These are phyloP conservation scores for Heliangelus exortis DNA, from an alignment of 2,797 vertebrate species.

Conservation along the genomic window DNA sequence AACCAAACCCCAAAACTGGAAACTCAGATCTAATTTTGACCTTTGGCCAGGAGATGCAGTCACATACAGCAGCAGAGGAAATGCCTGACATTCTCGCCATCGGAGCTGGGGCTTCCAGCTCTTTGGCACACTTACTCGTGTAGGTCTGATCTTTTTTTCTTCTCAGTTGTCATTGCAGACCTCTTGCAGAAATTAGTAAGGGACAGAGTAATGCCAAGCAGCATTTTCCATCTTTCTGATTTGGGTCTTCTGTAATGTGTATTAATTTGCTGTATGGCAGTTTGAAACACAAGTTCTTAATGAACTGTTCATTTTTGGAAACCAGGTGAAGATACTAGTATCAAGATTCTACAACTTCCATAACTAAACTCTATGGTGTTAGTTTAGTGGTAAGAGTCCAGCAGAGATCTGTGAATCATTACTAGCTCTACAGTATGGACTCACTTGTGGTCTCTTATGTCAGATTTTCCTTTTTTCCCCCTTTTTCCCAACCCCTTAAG, in stretches of 20 bases:
- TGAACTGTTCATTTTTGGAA: neutral
- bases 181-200: constrained; percentile 57
- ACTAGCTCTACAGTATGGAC: neutral
- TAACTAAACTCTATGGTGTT: neutral
- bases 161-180: constrained; percentile 64
- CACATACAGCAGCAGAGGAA: constrained; percentile 80
- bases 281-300: neutral
- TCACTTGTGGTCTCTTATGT: neutral
- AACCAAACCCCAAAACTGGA: neutral
- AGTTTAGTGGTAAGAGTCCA: neutral
- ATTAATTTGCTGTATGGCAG: constrained; percentile 69
- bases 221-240: constrained; percentile 63
- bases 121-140: constrained; percentile 77
- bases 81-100: constrained; percentile 86
- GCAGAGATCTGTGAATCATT: neutral
- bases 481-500: neutral
- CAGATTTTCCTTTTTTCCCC: neutral
- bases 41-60: constrained; percentile 78
- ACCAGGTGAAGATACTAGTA: neutral
- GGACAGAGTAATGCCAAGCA: constrained; percentile 69
- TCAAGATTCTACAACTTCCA: neutral
- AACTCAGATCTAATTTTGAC: constrained; percentile 75
- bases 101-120: constrained; percentile 82
- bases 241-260: constrained; percentile 1
- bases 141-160: constrained; percentile 71